Evolutionary conservation across 2,888 invertebrate species (phyloP).

Genomic region (Chrysina gloriosa): DNA sequence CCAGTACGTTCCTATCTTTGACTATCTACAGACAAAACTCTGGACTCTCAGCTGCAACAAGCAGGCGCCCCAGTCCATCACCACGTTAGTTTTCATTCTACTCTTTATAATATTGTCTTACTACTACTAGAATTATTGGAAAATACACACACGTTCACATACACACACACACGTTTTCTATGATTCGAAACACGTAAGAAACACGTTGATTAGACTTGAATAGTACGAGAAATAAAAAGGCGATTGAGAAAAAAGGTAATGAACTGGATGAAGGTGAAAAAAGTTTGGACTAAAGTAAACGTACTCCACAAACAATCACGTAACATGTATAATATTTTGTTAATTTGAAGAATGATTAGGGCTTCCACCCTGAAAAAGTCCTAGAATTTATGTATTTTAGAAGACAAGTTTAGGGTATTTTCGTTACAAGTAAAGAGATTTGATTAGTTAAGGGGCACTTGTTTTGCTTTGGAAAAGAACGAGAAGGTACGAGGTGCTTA

Average conservation of each 20-base stretch:
- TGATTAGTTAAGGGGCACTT: no score
- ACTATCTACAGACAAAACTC: slow-evolving; percentile 91
- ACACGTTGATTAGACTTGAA: neutral
- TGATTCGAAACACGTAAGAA: neutral
- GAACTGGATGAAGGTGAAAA: no score
- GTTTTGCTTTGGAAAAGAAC: no score
- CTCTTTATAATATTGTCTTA: slow-evolving; percentile 39
- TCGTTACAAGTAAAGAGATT: no score
- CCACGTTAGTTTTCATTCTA: slow-evolving; percentile 66
- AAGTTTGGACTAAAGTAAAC: no score
- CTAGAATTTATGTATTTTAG: no score
- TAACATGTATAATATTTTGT: no score
- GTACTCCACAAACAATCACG: no score
- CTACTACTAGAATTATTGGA: slow-evolving; percentile 1
- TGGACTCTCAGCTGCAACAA: slow-evolving; percentile 68
- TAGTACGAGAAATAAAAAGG: slow-evolving; percentile 5
- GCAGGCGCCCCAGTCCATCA: slow-evolving; percentile 69
- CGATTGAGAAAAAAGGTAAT: neutral
- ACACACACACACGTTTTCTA: neutral
- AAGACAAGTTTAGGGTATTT: no score
- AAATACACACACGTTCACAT: slow-evolving; percentile 11
- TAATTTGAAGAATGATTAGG: no score
- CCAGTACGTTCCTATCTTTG: slow-evolving; percentile 97
- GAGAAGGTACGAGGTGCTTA: no score
- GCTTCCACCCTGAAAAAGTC: no score